Evolutionary conservation across 2,113 vertebrate genomes (phyloP).

Genomic region (Cettia cetti): DNA sequence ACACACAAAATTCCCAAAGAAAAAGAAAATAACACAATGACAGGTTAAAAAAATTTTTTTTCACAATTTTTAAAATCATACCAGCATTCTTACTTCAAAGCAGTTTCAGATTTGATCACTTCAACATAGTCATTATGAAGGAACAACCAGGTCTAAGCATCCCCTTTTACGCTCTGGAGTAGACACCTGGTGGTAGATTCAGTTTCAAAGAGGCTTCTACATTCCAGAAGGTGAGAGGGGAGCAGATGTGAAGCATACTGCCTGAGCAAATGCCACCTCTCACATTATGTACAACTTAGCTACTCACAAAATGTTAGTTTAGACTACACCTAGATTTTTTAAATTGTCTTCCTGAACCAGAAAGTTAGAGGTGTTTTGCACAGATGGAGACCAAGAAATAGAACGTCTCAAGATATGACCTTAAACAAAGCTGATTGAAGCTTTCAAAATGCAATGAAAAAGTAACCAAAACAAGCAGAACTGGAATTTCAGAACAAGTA

Average conservation of each 20-base stretch:
- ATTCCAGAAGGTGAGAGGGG: background rate
- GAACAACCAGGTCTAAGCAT: background rate
- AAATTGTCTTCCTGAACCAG: background rate
- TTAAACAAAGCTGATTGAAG: background rate
- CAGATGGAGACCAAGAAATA: background rate
- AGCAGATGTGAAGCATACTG: background rate
- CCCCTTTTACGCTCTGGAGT: background rate
- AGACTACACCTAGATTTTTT: background rate
- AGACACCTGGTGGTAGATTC: background rate
- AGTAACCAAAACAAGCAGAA: background rate
- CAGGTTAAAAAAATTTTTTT: background rate
- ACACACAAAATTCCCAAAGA: background rate
- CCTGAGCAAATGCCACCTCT: background rate
- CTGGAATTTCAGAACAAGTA: background rate
- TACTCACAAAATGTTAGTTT: background rate
- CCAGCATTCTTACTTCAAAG: background rate
- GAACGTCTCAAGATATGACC: background rate
- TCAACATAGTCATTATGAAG: background rate
- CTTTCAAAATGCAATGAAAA: background rate
- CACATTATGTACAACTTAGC: background rate
- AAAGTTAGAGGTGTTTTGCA: background rate
- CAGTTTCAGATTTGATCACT: background rate
- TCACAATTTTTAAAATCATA: background rate
- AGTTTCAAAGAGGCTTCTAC: background rate
- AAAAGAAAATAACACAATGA: background rate